Conservation (phyloP, 2,888 invertebrate genomes). For the Chouioia cunea region DNA sequence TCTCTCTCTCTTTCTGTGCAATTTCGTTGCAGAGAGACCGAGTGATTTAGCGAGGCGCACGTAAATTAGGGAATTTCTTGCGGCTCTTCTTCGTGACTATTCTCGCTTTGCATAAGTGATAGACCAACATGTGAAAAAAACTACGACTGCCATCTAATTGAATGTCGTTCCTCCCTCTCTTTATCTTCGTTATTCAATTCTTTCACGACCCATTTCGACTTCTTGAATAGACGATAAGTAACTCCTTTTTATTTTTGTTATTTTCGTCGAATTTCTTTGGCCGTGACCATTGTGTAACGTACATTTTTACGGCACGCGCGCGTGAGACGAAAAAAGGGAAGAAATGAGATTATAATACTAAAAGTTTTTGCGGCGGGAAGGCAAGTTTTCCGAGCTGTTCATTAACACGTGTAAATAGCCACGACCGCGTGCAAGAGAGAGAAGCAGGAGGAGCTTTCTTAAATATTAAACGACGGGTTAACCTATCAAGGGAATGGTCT, state of each 20-base stretch:
- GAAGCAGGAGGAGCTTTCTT: slow-evolving; percentile 33
- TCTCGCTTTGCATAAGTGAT: slow-evolving; percentile 42
- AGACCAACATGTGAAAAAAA: background rate
- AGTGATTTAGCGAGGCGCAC: slow-evolving; percentile 46
- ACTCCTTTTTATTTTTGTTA: background rate
- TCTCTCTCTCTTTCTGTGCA: slow-evolving; percentile 15
- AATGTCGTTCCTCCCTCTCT: too few relatives aligned
- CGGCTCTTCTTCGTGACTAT: slow-evolving; percentile 15
- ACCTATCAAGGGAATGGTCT: slow-evolving; percentile 31
- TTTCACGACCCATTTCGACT: slow-evolving; percentile 12
- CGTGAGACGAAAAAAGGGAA: slow-evolving; percentile 8
- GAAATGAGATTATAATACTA: slow-evolving; percentile 31
- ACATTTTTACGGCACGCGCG: background rate
- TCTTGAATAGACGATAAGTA: background rate
- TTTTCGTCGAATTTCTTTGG: background rate
- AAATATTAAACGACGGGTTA: slow-evolving; percentile 30
- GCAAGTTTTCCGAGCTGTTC: slow-evolving; percentile 29
- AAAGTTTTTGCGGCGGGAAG: slow-evolving; percentile 16
- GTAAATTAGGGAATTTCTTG: slow-evolving; percentile 49
- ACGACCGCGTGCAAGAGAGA: background rate
- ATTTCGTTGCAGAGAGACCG: slow-evolving; percentile 41
- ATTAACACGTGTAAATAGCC: slow-evolving; percentile 35
- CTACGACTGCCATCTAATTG: too few relatives aligned
- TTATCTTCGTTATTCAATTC: too few relatives aligned
- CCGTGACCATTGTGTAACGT: too few relatives aligned